Evolutionary conservation across 1,140 invertebrate genomes (phyloP).

Genomic region (Camponotus vicinus): DNA sequence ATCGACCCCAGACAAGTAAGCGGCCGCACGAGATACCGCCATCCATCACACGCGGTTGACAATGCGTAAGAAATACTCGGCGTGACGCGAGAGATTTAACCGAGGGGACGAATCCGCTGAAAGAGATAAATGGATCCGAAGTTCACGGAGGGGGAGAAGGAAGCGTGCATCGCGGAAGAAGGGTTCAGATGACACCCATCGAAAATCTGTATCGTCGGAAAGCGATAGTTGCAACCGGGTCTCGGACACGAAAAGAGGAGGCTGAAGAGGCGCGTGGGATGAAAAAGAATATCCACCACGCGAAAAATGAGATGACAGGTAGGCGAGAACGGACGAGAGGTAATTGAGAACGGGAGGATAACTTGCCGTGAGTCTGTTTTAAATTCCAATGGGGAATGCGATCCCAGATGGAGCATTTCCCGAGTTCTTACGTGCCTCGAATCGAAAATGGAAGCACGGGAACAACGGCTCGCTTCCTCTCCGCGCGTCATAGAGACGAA

Average conservation of each 20-base stretch:
- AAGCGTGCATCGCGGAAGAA: not conserved
- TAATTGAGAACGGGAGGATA: slow-evolving; percentile 20
- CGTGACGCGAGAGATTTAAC: slow-evolving; percentile 24
- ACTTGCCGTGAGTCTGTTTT: slow-evolving; percentile 10
- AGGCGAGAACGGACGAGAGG: not conserved
- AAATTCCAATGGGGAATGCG: slow-evolving; percentile 29
- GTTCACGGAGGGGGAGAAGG: not conserved
- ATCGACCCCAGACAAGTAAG: not conserved
- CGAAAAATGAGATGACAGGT: not conserved
- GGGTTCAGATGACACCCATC: not conserved
- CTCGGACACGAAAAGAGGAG: not conserved
- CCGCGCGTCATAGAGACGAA: slow-evolving; percentile 14
- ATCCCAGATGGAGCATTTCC: slow-evolving; percentile 38
- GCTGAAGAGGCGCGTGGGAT: not conserved
- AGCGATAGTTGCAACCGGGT: slow-evolving; percentile 32
- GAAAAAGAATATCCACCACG: not conserved
- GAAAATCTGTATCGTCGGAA: not conserved
- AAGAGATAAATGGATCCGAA: slow-evolving; percentile 36
- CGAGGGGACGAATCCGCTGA: not conserved
- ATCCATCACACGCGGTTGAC: slow-evolving; percentile 44
- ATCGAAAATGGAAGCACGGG: slow-evolving; percentile 13
- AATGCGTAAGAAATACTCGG: slow-evolving; percentile 54
- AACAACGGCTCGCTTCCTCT: not conserved
- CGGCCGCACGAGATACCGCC: not conserved
- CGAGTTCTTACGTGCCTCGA: slow-evolving; percentile 33